Evolutionary conservation across 2,113 vertebrate species (phyloP).

Genomic region (Phodopus roborovskii): DNA sequence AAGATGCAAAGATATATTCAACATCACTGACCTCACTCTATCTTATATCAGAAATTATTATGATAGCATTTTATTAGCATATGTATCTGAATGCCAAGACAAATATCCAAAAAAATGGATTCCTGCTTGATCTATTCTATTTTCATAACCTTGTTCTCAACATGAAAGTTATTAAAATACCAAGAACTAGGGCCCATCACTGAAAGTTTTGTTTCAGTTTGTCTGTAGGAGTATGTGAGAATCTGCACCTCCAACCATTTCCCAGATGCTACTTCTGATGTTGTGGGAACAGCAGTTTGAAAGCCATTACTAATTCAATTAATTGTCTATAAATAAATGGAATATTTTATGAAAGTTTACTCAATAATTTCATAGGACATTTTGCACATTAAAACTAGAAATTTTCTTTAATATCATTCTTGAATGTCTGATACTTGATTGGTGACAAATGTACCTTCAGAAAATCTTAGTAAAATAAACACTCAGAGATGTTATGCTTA

Average conservation of each 20-base stretch:
- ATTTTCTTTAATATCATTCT: neutral
- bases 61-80: neutral
- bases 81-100: neutral
- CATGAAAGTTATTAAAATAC: neutral
- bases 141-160: neutral
- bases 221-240: neutral
- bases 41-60: neutral
- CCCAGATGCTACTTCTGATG: neutral
- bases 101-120: neutral
- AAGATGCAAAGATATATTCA: neutral
- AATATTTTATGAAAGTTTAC: neutral
- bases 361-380: neutral
- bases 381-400: neutral
- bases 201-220: neutral
- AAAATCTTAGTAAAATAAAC: neutral
- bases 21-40: neutral
- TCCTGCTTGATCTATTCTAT: neutral
- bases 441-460: neutral
- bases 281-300: neutral
- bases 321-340: neutral
- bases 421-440: neutral
- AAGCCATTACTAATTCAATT: neutral
- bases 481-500: neutral
- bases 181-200: rapidly evolving
- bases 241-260: neutral